phyloP scores from a whole-genome alignment of 2,113 vertebrate genomes.

The Pterocles orientalis region DNA sequence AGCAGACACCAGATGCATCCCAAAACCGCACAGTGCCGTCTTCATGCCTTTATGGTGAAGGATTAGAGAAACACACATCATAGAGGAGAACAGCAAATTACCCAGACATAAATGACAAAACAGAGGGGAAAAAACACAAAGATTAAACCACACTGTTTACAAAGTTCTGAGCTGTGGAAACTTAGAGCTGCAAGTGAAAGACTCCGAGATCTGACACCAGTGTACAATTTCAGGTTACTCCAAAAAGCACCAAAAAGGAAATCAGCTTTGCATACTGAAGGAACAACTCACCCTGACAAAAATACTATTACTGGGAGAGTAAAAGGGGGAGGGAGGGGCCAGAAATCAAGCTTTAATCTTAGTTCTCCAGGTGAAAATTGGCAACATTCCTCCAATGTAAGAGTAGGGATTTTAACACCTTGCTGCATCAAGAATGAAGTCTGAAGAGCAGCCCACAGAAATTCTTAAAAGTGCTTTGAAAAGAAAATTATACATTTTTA shows the following conservation, averaged over 20 bases:
- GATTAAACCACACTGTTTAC: neutral
- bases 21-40: constrained; percentile 95
- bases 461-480: neutral
- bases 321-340: neutral
- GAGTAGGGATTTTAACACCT: neutral
- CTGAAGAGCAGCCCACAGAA: neutral
- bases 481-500: neutral
- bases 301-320: neutral
- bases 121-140: neutral
- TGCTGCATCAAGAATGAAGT: neutral
- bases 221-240: neutral
- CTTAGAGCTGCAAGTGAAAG: neutral
- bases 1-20: constrained; percentile 95
- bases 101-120: neutral
- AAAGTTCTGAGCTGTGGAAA: neutral
- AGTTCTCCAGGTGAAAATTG: neutral
- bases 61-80: neutral
- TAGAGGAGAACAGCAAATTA: neutral
- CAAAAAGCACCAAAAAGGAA: neutral
- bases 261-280: neutral
- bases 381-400: neutral
- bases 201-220: neutral
- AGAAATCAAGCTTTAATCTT: neutral
- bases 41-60: constrained; percentile 81
- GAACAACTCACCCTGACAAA: neutral